Evolutionary conservation across 2,113 vertebrate genomes (phyloP).

Genomic region (Ptychochromis oligacanthus): DNA sequence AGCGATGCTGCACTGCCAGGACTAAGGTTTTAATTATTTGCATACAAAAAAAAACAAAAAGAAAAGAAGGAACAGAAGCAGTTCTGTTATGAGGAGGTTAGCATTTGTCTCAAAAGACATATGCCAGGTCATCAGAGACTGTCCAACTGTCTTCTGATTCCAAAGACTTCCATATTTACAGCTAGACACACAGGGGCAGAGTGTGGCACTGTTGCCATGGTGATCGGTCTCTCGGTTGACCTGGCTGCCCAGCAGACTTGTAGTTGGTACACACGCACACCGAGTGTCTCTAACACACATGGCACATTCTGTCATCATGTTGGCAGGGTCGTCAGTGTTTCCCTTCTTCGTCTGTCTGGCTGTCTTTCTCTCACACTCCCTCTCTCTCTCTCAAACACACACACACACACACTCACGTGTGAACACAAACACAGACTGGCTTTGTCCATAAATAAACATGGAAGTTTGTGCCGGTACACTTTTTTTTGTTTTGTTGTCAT

Average conservation of each 20-base stretch:
- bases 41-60: no score
- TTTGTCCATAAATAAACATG: slow-evolving; percentile 6
- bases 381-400: not conserved
- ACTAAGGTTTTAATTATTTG: not conserved
- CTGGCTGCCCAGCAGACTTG: slow-evolving; percentile 48
- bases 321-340: slow-evolving; percentile 68
- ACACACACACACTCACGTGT: not conserved
- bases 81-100: not conserved
- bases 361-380: not conserved
- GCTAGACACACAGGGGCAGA: slow-evolving; percentile 28
- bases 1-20: no score
- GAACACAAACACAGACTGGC: not conserved
- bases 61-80: no score
- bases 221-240: slow-evolving; percentile 57
- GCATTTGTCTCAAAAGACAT: not conserved
- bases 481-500: not conserved
- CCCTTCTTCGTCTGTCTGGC: slow-evolving; percentile 42
- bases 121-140: not conserved
- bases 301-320: slow-evolving; percentile 67
- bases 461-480: not conserved
- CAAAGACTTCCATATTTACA: slow-evolving; percentile 34
- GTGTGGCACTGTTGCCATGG: slow-evolving; percentile 55
- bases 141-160: not conserved
- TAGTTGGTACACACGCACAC: slow-evolving; percentile 29
- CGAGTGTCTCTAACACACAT: slow-evolving; percentile 35